Conservation (phyloP, 2,113 vertebrate species). For the Erpornis zantholeuca region DNA sequence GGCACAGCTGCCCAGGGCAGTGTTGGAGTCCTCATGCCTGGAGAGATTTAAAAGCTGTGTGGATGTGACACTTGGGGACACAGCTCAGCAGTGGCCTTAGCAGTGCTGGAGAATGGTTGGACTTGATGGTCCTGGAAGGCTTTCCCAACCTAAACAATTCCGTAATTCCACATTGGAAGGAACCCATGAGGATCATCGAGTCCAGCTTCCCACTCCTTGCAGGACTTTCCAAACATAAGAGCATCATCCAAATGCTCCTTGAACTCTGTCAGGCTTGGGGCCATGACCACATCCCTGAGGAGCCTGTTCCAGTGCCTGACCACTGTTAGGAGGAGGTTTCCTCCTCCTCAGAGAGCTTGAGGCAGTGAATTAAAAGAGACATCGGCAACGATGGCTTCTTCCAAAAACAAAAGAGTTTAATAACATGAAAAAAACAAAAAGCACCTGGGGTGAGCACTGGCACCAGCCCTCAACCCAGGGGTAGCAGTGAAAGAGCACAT, state of each 20-base stretch:
- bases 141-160: neutral
- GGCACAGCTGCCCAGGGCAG: neutral
- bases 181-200: fast-evolving
- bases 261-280: neutral
- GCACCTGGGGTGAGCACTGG: no score
- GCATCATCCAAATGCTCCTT: neutral
- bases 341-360: no score
- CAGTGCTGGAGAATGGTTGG: no score
- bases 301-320: neutral
- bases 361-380: no score
- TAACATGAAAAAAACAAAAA: no score
- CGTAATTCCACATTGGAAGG: neutral
- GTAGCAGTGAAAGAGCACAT: no score
- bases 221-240: neutral
- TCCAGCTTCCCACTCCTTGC: neutral
- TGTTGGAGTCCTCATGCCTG: neutral
- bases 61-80: neutral
- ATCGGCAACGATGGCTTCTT: no score
- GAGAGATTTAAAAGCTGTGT: fast-evolving
- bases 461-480: no score
- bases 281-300: neutral
- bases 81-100: neutral
- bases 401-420: no score
- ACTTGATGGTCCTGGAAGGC: neutral
- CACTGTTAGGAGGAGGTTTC: no score